A percentile compares a stretch with the other conserved stretches of the same genome.
Evolutionary conservation across 2,113 vertebrate genomes (phyloP).

Genomic region (Heterotis niloticus): DNA sequence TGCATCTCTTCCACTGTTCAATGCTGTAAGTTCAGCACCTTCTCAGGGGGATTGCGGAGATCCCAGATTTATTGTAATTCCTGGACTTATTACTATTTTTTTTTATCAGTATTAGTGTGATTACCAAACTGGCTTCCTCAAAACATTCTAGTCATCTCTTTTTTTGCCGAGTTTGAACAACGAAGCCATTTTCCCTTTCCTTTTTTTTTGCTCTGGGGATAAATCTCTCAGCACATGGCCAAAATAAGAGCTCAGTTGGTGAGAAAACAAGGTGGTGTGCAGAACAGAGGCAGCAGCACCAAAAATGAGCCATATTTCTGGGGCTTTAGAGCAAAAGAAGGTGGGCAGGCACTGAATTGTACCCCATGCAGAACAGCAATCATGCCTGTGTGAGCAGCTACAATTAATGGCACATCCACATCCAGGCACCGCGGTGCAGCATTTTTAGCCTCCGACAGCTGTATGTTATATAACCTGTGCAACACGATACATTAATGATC

Average conservation of each 20-base stretch:
- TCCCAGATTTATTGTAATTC: not conserved
- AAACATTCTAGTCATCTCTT: not conserved
- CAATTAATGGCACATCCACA: not conserved
- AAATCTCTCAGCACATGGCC: slow-evolving; percentile 19
- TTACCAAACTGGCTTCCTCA: not conserved
- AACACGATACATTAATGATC: too few species aligned
- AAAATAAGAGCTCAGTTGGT: slow-evolving; percentile 10
- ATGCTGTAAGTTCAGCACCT: slow-evolving; percentile 1
- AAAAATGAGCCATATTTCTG: not conserved
- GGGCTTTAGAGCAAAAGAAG: not conserved
- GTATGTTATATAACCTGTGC: not conserved
- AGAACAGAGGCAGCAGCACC: not conserved
- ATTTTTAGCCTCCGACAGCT: not conserved
- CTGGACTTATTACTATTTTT: not conserved
- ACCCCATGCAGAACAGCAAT: not conserved
- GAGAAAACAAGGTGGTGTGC: slow-evolving; percentile 12
- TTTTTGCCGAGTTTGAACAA: not conserved
- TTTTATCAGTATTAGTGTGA: not conserved
- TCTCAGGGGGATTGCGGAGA: not conserved
- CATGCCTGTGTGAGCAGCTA: not conserved
- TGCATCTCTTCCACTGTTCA: not conserved
- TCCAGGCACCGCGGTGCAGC: not conserved
- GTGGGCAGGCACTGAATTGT: not conserved
- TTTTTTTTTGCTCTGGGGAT: not conserved
- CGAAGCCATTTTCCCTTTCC: slow-evolving; percentile 12